Evolutionary conservation across 2,888 invertebrate genomes (phyloP).

Genomic region (Acronicta alni): DNA sequence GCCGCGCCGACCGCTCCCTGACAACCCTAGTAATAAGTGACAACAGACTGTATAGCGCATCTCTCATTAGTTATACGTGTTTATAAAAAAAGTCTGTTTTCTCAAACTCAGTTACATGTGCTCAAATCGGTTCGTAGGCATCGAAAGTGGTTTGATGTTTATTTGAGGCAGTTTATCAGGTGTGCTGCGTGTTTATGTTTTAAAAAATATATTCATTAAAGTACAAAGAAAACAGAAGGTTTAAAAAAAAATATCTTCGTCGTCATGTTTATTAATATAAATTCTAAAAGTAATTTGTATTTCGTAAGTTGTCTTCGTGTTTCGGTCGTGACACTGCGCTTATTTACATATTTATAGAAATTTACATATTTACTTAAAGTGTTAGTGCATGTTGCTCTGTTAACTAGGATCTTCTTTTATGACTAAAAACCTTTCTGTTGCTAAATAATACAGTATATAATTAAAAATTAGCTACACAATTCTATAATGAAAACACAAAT

Average conservation of each 20-base stretch:
- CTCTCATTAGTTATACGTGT: constrained; percentile 66
- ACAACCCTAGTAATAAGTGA: constrained; percentile 66
- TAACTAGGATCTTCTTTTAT: constrained; percentile 20
- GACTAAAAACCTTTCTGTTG: background rate
- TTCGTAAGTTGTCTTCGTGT: constrained; percentile 32
- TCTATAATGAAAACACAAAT: too few relatives aligned
- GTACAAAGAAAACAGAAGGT: background rate
- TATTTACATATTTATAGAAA: constrained; percentile 57
- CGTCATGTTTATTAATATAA: constrained; percentile 2
- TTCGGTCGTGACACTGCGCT: constrained; percentile 22
- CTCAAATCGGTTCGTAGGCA: constrained; percentile 29
- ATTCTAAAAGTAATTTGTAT: constrained; percentile 14
- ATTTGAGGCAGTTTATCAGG: constrained; percentile 6
- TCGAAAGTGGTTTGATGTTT: background rate
- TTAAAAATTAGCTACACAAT: too few relatives aligned
- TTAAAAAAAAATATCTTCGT: background rate
- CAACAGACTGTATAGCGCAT: constrained; percentile 59
- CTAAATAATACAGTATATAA: background rate
- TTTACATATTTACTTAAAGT: constrained; percentile 51
- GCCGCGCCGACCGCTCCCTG: constrained; percentile 76
- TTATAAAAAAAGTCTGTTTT: constrained; percentile 58
- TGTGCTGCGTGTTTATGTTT: constrained; percentile 28
- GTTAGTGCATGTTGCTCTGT: constrained; percentile 35
- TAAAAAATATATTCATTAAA: background rate
- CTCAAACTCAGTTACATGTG: constrained; percentile 46